phyloP scores from a whole-genome alignment of 2,113 vertebrate species.

The Corythornis vintsioides region DNA sequence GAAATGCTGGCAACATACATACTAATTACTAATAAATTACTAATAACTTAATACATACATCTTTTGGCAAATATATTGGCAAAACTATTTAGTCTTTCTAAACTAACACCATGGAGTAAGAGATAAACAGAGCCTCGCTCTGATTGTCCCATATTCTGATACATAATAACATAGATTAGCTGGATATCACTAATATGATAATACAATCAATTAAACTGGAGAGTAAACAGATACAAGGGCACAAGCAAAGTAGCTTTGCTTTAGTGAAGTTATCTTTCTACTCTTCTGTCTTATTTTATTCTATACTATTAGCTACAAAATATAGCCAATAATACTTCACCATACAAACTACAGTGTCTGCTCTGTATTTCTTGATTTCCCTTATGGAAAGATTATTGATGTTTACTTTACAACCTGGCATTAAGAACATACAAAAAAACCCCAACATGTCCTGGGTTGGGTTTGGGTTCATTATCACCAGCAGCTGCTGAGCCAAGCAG shows the following conservation, averaged over 20 bases:
- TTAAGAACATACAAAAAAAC: neutral
- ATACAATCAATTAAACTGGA: neutral
- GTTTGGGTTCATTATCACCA: too few relatives aligned
- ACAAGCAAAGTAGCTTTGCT: neutral
- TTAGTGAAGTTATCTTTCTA: neutral
- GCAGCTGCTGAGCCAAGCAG: too few relatives aligned
- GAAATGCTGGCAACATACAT: neutral
- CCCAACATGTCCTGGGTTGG: too few relatives aligned
- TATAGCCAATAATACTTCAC: neutral
- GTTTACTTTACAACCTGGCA: neutral
- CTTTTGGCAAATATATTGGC: neutral
- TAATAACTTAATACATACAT: neutral
- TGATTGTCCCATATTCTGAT: neutral
- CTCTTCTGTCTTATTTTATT: neutral
- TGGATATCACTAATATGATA: neutral
- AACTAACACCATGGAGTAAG: neutral
- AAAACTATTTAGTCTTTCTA: neutral
- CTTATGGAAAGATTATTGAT: neutral
- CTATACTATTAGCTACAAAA: neutral
- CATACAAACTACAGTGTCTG: fast-evolving
- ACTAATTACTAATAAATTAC: neutral
- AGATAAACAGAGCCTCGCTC: neutral
- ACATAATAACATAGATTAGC: neutral
- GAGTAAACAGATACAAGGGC: neutral
- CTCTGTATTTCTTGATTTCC: neutral